These are phyloP conservation scores for Thysanoteuthis rhombus DNA, from an alignment of 2,888 invertebrate species.

Conservation along the genomic window DNA sequence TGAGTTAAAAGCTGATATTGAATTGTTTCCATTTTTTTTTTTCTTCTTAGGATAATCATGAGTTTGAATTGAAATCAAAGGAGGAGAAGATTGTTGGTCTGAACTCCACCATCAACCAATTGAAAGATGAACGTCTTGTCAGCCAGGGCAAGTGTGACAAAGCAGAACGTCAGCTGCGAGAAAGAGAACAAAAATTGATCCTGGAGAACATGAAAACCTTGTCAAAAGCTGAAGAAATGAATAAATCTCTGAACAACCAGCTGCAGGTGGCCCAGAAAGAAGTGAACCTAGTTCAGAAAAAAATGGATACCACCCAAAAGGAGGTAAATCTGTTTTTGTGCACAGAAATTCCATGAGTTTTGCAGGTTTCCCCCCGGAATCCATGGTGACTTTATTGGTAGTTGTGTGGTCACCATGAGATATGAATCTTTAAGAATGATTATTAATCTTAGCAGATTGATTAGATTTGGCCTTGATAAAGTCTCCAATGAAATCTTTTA, in stretches of 20 bases:
- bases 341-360: too few relatives aligned
- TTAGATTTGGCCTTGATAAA: too few relatives aligned
- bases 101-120: not conserved
- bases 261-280: not conserved
- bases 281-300: not conserved
- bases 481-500: too few relatives aligned
- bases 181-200: not conserved
- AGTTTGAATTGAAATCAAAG: not conserved
- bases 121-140: not conserved
- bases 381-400: too few relatives aligned
- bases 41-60: not conserved
- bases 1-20: too few relatives aligned
- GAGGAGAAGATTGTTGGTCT: not conserved
- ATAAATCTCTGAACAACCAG: not conserved
- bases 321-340: too few relatives aligned
- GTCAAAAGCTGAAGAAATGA: constrained; percentile 24
- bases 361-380: too few relatives aligned
- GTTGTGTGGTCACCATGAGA: too few relatives aligned
- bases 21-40: not conserved
- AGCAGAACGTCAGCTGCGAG: not conserved
- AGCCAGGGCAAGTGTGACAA: not conserved
- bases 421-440: too few relatives aligned
- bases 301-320: not conserved
- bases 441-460: too few relatives aligned
- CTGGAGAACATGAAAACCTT: not conserved